phyloP scores from a whole-genome alignment of 2,888 invertebrate genomes.

The Scaptomyza caliginosa region DNA sequence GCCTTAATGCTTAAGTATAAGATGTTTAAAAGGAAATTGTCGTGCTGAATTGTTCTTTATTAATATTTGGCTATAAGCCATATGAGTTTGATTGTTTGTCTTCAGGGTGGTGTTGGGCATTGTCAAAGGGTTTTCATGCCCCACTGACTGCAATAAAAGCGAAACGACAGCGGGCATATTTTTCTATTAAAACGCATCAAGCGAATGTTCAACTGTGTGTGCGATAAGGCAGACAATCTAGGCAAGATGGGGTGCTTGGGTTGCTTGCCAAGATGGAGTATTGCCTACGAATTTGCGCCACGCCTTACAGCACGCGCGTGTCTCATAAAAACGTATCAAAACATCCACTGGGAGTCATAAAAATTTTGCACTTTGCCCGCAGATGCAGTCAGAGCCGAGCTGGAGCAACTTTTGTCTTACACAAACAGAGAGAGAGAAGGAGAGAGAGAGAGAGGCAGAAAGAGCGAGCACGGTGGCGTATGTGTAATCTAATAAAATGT shows the following conservation, averaged over 20 bases:
- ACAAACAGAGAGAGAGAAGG: slow-evolving; percentile 30
- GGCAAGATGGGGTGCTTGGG: background rate
- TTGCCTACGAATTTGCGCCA: slow-evolving; percentile 64
- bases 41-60: too few species aligned
- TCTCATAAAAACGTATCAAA: slow-evolving; percentile 80
- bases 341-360: slow-evolving; percentile 79
- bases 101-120: background rate
- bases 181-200: slow-evolving; percentile 72
- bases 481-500: slow-evolving; percentile 80
- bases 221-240: slow-evolving; percentile 44
- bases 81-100: slow-evolving; percentile 16
- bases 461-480: slow-evolving; percentile 40
- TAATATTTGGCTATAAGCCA: too few species aligned
- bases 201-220: slow-evolving; percentile 41
- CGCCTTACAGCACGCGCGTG: slow-evolving; percentile 76
- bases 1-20: background rate
- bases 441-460: background rate
- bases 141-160: slow-evolving; percentile 59
- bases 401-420: slow-evolving; percentile 27
- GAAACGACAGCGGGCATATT: slow-evolving; percentile 55
- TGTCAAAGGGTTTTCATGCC: slow-evolving; percentile 35
- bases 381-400: slow-evolving; percentile 27
- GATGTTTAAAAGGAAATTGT: too few species aligned
- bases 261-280: slow-evolving; percentile 33
- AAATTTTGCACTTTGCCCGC: slow-evolving; percentile 76